phyloP scores from a whole-genome alignment of 2,797 vertebrate species.

The Micromesistius poutassou region DNA sequence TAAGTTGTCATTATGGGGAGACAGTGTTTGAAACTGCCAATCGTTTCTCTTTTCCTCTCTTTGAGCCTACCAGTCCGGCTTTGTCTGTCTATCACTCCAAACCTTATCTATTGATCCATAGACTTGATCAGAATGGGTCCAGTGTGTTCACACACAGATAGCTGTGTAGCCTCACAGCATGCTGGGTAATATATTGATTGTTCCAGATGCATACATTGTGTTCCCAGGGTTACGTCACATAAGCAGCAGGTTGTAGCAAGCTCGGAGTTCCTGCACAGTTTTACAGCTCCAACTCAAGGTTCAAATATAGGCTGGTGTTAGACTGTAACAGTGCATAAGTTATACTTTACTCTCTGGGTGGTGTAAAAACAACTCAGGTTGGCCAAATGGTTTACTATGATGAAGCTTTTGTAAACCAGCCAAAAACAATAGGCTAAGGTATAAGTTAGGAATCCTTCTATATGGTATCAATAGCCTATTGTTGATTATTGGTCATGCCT shows the following conservation, averaged over 20 bases:
- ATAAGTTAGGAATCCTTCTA: no score
- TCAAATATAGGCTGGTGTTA: slow-evolving; percentile 52
- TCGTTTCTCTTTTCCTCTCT: no score
- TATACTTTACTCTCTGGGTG: slow-evolving; percentile 25
- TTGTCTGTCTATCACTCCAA: no score
- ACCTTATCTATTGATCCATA: no score
- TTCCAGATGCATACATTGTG: not conserved
- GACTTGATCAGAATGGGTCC: no score
- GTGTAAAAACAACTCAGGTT: not conserved
- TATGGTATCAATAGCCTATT: no score
- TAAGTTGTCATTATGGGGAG: no score
- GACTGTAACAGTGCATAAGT: slow-evolving; percentile 50
- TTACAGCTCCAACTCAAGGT: slow-evolving; percentile 50
- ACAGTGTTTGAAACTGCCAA: no score
- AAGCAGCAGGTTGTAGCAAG: slow-evolving; percentile 3
- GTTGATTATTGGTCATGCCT: not conserved
- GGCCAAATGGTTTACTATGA: no score
- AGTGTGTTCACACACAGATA: not conserved
- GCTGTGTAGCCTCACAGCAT: not conserved
- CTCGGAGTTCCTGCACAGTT: slow-evolving; percentile 30
- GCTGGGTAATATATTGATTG: not conserved
- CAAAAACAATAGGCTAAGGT: no score
- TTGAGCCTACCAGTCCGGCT: no score
- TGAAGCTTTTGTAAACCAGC: no score
- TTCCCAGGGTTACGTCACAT: not conserved